phyloP scores from a whole-genome alignment of 2,888 invertebrate genomes.

The Synergus laeviventris region DNA sequence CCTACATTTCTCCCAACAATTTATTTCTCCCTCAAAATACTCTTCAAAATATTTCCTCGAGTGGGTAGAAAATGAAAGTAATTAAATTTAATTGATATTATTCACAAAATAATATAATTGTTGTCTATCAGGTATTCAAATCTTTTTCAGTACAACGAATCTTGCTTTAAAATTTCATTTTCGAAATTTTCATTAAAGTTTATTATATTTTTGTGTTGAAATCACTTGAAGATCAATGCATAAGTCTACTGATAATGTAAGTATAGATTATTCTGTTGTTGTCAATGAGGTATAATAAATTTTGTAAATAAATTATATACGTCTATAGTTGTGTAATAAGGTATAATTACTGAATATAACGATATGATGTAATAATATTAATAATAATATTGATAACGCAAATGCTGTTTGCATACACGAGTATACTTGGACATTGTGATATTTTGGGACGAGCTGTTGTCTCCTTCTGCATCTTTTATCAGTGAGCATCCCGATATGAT shows the following conservation, averaged over 20 bases:
- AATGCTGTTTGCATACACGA: constrained; percentile 53
- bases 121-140: neutral
- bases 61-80: neutral
- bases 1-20: neutral
- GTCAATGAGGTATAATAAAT: constrained; percentile 59
- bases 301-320: constrained; percentile 71
- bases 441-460: constrained; percentile 65
- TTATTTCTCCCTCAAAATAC: neutral
- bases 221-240: constrained; percentile 16
- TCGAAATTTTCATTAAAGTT: too few relatives aligned
- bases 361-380: constrained; percentile 51
- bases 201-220: too few relatives aligned
- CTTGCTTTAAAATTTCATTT: neutral
- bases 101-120: neutral
- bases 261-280: constrained; percentile 58
- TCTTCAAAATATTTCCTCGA: neutral
- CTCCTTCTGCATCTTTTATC: constrained; percentile 53
- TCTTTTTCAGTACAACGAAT: neutral
- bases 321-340: constrained; percentile 61
- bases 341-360: constrained; percentile 43
- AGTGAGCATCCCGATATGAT: constrained; percentile 58
- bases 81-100: too few relatives aligned
- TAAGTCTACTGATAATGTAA: constrained; percentile 46
- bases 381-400: constrained; percentile 44
- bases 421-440: constrained; percentile 74